A percentile compares a stretch with the other conserved stretches of the same genome.
Conservation (phyloP, 2,797 vertebrate species). For the Coreius guichenoti region DNA sequence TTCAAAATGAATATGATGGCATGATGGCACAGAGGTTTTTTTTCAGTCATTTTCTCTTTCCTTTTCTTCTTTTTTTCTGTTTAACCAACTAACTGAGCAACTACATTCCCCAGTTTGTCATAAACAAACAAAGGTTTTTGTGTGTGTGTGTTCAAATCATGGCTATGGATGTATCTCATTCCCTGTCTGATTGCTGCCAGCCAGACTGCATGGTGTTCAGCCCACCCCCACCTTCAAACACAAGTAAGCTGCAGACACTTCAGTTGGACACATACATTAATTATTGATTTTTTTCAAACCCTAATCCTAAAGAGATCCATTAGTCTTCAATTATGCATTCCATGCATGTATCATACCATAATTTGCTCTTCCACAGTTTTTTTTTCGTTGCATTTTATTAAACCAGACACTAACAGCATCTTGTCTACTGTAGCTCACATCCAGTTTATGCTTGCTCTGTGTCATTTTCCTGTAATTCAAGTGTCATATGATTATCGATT, state of each 20-base stretch:
- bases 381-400: constrained; percentile 55
- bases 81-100: constrained; percentile 70
- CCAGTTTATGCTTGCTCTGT: constrained; percentile 60
- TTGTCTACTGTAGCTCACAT: constrained; percentile 65
- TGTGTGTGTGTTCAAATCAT: constrained; percentile 51
- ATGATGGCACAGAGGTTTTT: neutral
- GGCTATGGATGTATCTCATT: constrained; percentile 65
- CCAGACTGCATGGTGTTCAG: neutral
- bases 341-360: constrained; percentile 28
- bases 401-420: constrained; percentile 36
- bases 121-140: constrained; percentile 63
- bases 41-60: constrained; percentile 41
- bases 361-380: constrained; percentile 3
- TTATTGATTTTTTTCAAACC: constrained; percentile 52
- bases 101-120: constrained; percentile 77
- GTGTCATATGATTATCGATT: constrained; percentile 76
- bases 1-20: constrained; percentile 19
- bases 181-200: constrained; percentile 68
- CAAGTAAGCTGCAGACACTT: constrained; percentile 23
- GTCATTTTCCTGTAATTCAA: constrained; percentile 71
- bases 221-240: constrained; percentile 14
- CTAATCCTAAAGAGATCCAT: constrained; percentile 34
- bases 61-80: constrained; percentile 37
- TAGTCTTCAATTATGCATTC: constrained; percentile 40
- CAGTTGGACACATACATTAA: constrained; percentile 40